phyloP scores from a whole-genome alignment of 2,113 vertebrate genomes.

The Morone saxatilis region DNA sequence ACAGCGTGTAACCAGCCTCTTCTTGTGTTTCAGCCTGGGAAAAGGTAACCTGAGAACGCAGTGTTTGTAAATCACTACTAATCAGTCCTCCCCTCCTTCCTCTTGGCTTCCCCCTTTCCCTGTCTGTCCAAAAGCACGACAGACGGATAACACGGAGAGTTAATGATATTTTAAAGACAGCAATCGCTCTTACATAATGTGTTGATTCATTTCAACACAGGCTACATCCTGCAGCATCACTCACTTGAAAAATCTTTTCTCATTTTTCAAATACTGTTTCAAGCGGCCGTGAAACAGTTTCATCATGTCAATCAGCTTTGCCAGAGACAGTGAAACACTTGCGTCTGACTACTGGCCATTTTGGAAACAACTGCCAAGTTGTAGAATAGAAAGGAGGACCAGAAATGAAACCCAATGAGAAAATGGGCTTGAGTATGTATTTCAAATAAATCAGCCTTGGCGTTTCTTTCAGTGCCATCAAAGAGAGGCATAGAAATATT shows the following conservation, averaged over 20 bases:
- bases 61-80: slow-evolving; percentile 78
- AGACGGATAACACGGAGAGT: slow-evolving; percentile 75
- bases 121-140: slow-evolving; percentile 68
- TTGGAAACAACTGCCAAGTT: background rate
- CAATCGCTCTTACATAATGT: slow-evolving; percentile 69
- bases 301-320: slow-evolving; percentile 40
- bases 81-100: slow-evolving; percentile 59
- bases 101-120: slow-evolving; percentile 23
- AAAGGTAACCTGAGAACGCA: slow-evolving; percentile 73
- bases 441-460: slow-evolving; percentile 15
- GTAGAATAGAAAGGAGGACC: background rate
- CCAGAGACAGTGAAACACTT: slow-evolving; percentile 17
- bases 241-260: slow-evolving; percentile 38
- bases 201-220: slow-evolving; percentile 55
- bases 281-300: slow-evolving; percentile 40
- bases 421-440: background rate
- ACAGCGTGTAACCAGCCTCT: slow-evolving; percentile 49
- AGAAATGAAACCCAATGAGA: background rate
- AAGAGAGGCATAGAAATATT: slow-evolving; percentile 9
- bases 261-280: slow-evolving; percentile 55
- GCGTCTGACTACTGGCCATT: slow-evolving; percentile 20
- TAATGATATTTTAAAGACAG: slow-evolving; percentile 76
- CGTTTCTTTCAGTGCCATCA: slow-evolving; percentile 5
- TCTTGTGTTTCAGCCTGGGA: slow-evolving; percentile 71
- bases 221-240: slow-evolving; percentile 62